Percentiles rank a stretch among this genome's conserved stretches.
phyloP scores from a whole-genome alignment of 2,113 vertebrate genomes.

The Sisor rabdophorus region DNA sequence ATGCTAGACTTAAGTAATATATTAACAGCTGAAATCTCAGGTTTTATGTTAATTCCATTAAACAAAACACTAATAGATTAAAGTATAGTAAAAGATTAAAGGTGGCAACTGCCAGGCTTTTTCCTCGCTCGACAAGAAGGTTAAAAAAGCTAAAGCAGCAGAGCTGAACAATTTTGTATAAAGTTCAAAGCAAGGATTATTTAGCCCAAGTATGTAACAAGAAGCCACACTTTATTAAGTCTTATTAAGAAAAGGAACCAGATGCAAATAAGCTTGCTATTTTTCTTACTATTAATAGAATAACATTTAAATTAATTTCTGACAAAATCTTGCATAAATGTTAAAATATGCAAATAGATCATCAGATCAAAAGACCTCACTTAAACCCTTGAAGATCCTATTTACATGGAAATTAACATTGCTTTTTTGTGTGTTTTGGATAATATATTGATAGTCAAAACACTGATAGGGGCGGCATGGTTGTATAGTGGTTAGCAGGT shows the following conservation, averaged over 20 bases:
- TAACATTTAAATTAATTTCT: not conserved
- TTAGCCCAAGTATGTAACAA: not conserved
- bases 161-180: not conserved
- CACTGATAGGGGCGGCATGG: too few relatives aligned
- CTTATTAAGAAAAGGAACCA: not conserved
- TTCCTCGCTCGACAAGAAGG: not conserved
- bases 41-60: not conserved
- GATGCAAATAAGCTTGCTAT: not conserved
- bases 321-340: not conserved
- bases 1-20: not conserved
- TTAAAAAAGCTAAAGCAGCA: not conserved
- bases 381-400: constrained; percentile 3
- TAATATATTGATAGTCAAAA: too few relatives aligned
- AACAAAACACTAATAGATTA: not conserved
- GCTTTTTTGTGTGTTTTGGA: not conserved
- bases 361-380: constrained; percentile 6
- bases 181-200: not conserved
- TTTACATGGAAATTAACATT: not conserved
- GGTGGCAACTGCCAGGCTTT: not conserved
- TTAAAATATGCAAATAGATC: not conserved
- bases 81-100: not conserved
- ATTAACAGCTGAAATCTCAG: not conserved
- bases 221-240: not conserved
- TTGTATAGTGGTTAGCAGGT: too few relatives aligned
- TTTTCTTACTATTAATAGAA: not conserved